Evolutionary conservation across 2,797 vertebrate species (phyloP).

Genomic region (Neopelma chrysocephalum): DNA sequence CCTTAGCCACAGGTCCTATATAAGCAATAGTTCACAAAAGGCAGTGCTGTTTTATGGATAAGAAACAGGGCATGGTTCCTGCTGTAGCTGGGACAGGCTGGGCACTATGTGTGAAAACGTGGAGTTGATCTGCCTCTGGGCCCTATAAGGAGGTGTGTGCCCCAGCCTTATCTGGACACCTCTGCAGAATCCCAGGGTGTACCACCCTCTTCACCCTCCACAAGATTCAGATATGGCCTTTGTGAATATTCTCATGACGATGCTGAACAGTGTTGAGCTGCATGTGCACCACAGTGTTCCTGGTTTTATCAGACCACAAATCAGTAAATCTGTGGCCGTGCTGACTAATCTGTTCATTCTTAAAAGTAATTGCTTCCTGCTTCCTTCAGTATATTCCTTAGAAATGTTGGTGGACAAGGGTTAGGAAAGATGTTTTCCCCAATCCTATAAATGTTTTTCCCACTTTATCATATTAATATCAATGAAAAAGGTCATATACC

Average conservation of each 20-base stretch:
- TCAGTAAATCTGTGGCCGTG: not conserved
- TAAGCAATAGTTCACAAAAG: not conserved
- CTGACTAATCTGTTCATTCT: not conserved
- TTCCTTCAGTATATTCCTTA: not conserved
- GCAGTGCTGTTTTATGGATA: not conserved
- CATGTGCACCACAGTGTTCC: not conserved
- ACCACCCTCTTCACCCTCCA: not conserved
- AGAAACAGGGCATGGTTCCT: not conserved
- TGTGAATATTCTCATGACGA: not conserved
- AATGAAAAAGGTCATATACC: not conserved
- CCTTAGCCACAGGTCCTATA: not conserved
- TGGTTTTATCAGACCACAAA: not conserved
- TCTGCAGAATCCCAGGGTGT: fast-evolving
- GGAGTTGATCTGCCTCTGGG: not conserved
- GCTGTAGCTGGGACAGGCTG: not conserved
- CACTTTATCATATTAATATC: not conserved
- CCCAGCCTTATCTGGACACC: fast-evolving
- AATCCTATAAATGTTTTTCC: not conserved
- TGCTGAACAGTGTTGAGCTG: not conserved
- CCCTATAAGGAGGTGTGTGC: not conserved
- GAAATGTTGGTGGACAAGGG: not conserved
- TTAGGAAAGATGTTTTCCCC: not conserved
- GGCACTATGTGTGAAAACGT: not conserved
- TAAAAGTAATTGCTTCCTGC: not conserved
- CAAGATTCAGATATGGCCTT: not conserved